phyloP scores from a whole-genome alignment of 2,797 vertebrate genomes.

The Hafferia zeledoni region DNA sequence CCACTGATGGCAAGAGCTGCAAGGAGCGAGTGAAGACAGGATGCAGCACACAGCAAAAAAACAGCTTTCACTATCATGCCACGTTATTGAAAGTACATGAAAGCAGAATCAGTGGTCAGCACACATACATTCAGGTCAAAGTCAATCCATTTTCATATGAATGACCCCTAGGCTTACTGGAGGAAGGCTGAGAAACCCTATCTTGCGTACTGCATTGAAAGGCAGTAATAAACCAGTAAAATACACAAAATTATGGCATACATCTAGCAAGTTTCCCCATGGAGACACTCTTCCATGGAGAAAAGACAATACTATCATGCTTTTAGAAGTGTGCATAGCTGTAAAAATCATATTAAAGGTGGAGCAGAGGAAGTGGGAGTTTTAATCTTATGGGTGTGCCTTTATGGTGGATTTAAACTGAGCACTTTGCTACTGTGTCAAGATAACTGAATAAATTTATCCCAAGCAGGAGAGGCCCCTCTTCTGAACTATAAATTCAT shows the following conservation, averaged over 20 bases:
- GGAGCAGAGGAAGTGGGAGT: background rate
- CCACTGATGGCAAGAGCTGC: background rate
- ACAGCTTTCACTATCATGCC: background rate
- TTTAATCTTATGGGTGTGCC: background rate
- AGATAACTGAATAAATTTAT: background rate
- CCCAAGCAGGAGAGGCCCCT: background rate
- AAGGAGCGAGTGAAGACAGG: background rate
- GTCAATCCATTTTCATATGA: background rate
- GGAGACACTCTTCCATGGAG: background rate
- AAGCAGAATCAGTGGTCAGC: background rate
- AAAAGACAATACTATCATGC: background rate
- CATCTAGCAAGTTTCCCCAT: background rate
- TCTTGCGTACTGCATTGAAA: background rate
- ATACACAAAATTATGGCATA: background rate
- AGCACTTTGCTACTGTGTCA: background rate
- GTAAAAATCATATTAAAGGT: background rate
- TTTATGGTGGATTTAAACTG: background rate
- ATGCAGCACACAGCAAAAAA: background rate
- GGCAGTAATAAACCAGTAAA: background rate
- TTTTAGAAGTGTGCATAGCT: background rate
- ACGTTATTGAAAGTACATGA: accelerated
- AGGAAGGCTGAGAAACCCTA: background rate
- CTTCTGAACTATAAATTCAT: background rate
- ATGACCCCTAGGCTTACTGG: background rate
- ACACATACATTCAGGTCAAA: background rate